Evolutionary conservation across 2,888 invertebrate genomes (phyloP).

Genomic region (Philopedon plagiatum): DNA sequence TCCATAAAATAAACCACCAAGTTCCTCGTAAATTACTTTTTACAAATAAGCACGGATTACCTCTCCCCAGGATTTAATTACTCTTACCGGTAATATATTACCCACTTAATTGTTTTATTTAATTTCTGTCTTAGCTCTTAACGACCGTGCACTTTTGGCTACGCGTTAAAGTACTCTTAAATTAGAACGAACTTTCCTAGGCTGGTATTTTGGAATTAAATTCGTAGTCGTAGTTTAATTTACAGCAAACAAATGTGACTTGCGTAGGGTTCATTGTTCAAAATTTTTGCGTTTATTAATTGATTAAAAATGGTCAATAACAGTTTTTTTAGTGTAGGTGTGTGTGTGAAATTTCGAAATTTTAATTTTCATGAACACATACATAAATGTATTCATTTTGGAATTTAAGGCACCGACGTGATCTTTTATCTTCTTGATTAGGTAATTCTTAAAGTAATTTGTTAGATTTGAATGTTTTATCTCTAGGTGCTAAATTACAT

Average conservation of each 20-base stretch:
- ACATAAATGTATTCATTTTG: too few relatives aligned
- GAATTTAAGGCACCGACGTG: too few relatives aligned
- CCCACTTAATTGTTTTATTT: conserved; percentile 15
- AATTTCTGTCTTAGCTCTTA: conserved; percentile 12
- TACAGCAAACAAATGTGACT: neutral
- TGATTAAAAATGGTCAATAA: too few relatives aligned
- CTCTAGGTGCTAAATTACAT: too few relatives aligned
- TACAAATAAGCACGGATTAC: neutral
- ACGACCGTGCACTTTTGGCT: conserved; percentile 7
- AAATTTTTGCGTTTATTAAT: too few relatives aligned
- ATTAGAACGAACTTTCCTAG: conserved; percentile 12
- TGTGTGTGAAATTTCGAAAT: too few relatives aligned
- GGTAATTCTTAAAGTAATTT: too few relatives aligned
- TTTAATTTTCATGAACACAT: too few relatives aligned
- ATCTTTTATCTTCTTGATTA: too few relatives aligned
- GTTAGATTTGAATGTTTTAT: too few relatives aligned
- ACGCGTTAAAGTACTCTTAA: neutral
- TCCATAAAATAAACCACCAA: neutral
- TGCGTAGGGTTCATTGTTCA: neutral
- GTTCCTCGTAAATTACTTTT: conserved; percentile 4
- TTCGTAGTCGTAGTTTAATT: neutral
- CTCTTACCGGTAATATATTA: neutral
- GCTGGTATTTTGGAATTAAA: conserved; percentile 3
- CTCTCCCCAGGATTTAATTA: neutral
- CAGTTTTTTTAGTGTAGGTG: too few relatives aligned